Percentiles rank a stretch among this genome's conserved stretches.
Evolutionary conservation across 1,140 invertebrate genomes (phyloP).

Genomic region (Piezodorus guildinii): DNA sequence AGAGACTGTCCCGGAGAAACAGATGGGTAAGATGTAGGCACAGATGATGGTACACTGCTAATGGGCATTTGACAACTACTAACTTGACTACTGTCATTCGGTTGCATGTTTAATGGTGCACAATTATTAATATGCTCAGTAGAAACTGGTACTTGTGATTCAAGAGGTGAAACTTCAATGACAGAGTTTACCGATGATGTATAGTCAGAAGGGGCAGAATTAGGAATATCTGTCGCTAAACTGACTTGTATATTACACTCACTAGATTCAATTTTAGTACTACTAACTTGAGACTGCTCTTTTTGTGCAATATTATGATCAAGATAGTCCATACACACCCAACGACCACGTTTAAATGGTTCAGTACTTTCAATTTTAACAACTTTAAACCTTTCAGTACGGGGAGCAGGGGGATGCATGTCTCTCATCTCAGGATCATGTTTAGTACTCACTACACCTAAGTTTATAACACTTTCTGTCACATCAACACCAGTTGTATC

Average conservation of each 20-base stretch:
- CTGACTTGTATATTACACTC: not conserved
- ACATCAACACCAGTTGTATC: constrained; percentile 45
- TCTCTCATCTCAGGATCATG: constrained; percentile 55
- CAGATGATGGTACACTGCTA: constrained; percentile 30
- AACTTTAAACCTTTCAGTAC: constrained; percentile 84
- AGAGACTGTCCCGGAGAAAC: constrained; percentile 32
- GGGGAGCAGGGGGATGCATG: constrained; percentile 51
- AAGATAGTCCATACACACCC: constrained; percentile 92
- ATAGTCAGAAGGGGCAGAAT: not conserved
- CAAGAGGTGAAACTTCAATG: not conserved
- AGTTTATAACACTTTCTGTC: constrained; percentile 43
- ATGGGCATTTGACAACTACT: constrained; percentile 33
- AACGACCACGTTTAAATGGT: constrained; percentile 83
- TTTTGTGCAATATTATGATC: constrained; percentile 57
- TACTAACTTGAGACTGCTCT: not conserved
- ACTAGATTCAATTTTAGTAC: constrained; percentile 10
- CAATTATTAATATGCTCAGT: not conserved
- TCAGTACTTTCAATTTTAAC: constrained; percentile 93
- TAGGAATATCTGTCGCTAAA: not conserved
- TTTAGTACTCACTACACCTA: constrained; percentile 34
- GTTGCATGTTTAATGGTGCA: constrained; percentile 20
- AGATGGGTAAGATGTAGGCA: constrained; percentile 22
- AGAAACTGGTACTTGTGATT: not conserved
- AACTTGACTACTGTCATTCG: constrained; percentile 19
- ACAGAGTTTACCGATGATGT: not conserved